Percentiles rank a stretch among this genome's conserved stretches.
Conservation (phyloP, 2,888 invertebrate species). For the Drosophila prolongata region DNA sequence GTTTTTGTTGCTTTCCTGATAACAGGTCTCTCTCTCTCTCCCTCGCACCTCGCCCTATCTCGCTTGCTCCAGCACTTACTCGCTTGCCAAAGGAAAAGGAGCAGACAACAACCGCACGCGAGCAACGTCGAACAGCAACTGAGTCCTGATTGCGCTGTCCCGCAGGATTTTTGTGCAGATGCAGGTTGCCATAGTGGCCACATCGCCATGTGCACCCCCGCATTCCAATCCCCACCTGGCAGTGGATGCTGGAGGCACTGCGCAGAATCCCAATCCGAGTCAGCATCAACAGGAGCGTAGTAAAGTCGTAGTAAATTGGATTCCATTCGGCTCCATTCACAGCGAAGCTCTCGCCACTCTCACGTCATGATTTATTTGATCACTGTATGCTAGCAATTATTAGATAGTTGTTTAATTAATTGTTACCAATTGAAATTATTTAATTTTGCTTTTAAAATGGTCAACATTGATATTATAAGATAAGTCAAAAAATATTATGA, state of each 20-base stretch:
- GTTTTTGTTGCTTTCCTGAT: constrained; percentile 12
- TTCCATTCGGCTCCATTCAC: constrained; percentile 54
- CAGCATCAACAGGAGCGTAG: constrained; percentile 52
- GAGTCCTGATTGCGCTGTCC: constrained; percentile 76
- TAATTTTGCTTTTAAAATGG: no score
- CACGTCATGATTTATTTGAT: constrained; percentile 2
- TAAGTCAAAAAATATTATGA: no score
- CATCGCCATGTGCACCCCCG: constrained; percentile 9
- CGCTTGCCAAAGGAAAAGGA: constrained; percentile 40
- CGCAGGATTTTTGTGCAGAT: constrained; percentile 51
- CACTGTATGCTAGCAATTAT: background rate
- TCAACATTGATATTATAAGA: no score
- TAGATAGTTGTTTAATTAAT: no score
- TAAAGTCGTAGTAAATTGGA: constrained; percentile 70
- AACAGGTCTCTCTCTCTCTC: constrained; percentile 33
- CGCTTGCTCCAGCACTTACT: constrained; percentile 19
- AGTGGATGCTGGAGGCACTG: constrained; percentile 64
- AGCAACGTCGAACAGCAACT: constrained; percentile 82
- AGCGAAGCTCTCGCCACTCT: constrained; percentile 6
- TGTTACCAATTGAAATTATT: no score
- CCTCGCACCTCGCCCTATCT: constrained; percentile 17
- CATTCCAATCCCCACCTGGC: constrained; percentile 13
- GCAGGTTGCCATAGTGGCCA: constrained; percentile 47
- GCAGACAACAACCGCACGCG: constrained; percentile 79
- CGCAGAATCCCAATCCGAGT: constrained; percentile 53